Base-by-base conservation (phyloP, 2,113 vertebrate genomes). In the Apteryx owenii region DNA sequence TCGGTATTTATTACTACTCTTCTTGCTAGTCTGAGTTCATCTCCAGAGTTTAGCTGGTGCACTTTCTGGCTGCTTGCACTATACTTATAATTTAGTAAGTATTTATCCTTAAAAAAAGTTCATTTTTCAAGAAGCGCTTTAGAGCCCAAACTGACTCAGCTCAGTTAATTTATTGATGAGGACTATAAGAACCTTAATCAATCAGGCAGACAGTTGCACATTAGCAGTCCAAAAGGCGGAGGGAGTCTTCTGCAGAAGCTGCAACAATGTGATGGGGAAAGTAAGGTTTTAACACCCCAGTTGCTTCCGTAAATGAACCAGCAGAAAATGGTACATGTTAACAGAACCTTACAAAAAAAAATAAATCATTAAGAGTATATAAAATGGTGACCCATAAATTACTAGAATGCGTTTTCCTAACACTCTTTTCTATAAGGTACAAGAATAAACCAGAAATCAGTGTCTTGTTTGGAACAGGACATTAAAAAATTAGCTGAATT, bases 91-190 rank as follows among this genome's bases (percentile, higher is more conserved):
- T 85, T 94, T 81, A 72, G 31, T 51, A 28, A 72, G 46, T 68
- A 58, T 94, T 92, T 94, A 73, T 31, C 26, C 48, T 96, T 95
- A 93, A 90, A 91, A 81, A 89, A 48, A 80, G 50, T 50, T 96
- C 25, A 62, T 95, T 93, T 93, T 93, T 80, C 62, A 77, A 78
- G 91, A 88, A 88, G 28, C 9, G 10, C 62, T 91, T 40, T 33
- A 94, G 81, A 93, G 81, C 48, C 79, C 71, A 82, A 75, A 66
- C 75, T 90, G 89, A 62, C 58, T 91, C 85, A 93, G 71, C 68
- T 93, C 64, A 83, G 65, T 88, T 93, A 93, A 83, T 75, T 81
- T 90, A 50, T 70, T 78, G 95, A 88, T 93, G 75, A 92, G 71
- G 53, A 28, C 90, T 90, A 3, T 73, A 88, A 93, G 66, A 44